Percentiles rank a stretch among this genome's conserved stretches.
Evolutionary conservation across 2,888 invertebrate genomes (phyloP).

Genomic region (Galerucella pusilla): DNA sequence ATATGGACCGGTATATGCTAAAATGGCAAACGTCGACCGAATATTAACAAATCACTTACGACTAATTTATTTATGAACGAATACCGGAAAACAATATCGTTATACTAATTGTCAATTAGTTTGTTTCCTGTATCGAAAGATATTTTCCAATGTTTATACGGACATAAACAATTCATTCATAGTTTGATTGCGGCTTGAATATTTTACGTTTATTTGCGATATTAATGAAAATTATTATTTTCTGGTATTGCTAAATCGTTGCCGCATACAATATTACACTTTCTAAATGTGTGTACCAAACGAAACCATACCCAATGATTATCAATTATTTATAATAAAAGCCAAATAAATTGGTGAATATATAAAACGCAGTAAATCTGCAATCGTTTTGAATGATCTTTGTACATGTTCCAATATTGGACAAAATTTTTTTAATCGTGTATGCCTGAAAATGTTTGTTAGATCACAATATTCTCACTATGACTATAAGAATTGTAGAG

Average conservation of each 20-base stretch:
- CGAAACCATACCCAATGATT: not conserved
- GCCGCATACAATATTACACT: not conserved
- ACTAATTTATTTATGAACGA: slow-evolving; percentile 33
- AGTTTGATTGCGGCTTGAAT: slow-evolving; percentile 29
- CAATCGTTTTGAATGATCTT: too few species aligned
- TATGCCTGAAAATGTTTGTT: too few species aligned
- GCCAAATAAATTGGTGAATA: not conserved
- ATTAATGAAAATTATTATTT: slow-evolving; percentile 20
- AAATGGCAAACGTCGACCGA: slow-evolving; percentile 16
- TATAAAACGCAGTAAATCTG: not conserved
- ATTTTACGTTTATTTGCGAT: slow-evolving; percentile 22
- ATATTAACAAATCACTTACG: slow-evolving; percentile 32
- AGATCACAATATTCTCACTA: too few species aligned
- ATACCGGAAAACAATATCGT: slow-evolving; percentile 27
- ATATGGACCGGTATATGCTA: slow-evolving; percentile 21
- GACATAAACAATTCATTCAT: slow-evolving; percentile 25
- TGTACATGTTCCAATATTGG: too few species aligned
- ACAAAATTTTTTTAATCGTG: too few species aligned
- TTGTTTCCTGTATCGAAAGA: slow-evolving; percentile 33
- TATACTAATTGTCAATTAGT: slow-evolving; percentile 35
- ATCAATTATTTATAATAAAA: slow-evolving; percentile 1
- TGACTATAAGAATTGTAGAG: too few species aligned
- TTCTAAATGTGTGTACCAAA: not conserved
- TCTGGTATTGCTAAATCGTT: slow-evolving; percentile 7
- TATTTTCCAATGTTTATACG: slow-evolving; percentile 24